Conservation (phyloP, 1,140 invertebrate genomes). For the Zaprionus davidi region DNA sequence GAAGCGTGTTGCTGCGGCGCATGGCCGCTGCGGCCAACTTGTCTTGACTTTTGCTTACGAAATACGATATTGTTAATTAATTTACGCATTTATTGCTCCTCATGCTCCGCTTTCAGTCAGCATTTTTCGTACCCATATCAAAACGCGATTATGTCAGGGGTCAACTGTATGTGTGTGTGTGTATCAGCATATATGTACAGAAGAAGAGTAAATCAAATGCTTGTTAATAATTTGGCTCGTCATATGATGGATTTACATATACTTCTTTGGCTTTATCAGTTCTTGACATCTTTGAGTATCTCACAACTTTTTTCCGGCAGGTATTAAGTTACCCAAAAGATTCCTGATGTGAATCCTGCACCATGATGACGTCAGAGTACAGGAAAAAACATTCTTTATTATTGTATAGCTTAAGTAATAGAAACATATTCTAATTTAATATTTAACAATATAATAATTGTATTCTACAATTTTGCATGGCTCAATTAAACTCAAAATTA, state of each 20-base stretch:
- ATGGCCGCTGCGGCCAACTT: slow-evolving; percentile 5
- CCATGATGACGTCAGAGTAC: neutral
- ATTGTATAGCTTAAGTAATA: neutral
- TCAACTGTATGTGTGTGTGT: slow-evolving; percentile 31
- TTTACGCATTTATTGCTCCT: slow-evolving; percentile 70
- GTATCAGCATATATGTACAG: neutral
- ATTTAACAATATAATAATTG: neutral
- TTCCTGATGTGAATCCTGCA: too few relatives aligned
- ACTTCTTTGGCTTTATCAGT: neutral
- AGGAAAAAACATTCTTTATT: neutral
- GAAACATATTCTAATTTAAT: neutral
- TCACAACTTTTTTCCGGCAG: neutral
- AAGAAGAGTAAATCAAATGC: slow-evolving; percentile 61
- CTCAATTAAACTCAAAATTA: neutral
- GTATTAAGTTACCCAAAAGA: neutral
- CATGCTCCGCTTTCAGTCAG: slow-evolving; percentile 47
- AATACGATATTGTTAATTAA: slow-evolving; percentile 80
- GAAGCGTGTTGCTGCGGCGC: slow-evolving; percentile 16
- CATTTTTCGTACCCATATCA: slow-evolving; percentile 69
- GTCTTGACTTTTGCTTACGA: slow-evolving; percentile 47
- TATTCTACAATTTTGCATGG: neutral
- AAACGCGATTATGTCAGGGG: slow-evolving; percentile 61
- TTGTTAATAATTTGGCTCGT: slow-evolving; percentile 41
- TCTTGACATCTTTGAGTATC: neutral
- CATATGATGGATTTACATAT: neutral